A percentile compares a stretch with the other conserved stretches of the same genome.
Evolutionary conservation across 2,888 invertebrate genomes (phyloP).

Genomic region (Drosophila colorata): DNA sequence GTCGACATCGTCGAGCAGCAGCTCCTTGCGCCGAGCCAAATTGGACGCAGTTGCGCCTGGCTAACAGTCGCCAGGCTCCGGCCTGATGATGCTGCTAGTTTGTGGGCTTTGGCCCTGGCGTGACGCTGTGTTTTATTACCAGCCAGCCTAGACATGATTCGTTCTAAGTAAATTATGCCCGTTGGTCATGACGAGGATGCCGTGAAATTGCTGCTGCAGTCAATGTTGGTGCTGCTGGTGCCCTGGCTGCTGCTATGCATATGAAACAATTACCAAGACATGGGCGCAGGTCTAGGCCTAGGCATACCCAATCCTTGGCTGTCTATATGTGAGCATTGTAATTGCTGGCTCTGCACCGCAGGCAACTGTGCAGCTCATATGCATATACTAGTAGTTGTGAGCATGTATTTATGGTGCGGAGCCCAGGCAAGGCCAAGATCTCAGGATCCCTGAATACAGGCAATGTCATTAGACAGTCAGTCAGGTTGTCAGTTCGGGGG

Average conservation of each 20-base stretch:
- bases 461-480: conserved; percentile 78
- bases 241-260: conserved; percentile 49
- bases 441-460: conserved; percentile 15
- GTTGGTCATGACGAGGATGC: conserved; percentile 73
- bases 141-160: conserved; percentile 73
- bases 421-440: background rate
- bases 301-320: conserved; percentile 41
- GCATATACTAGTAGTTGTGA: conserved; percentile 69
- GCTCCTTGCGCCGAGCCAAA: conserved; percentile 63
- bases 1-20: conserved; percentile 47
- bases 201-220: conserved; percentile 63
- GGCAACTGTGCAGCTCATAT: conserved; percentile 36
- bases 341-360: conserved; percentile 57
- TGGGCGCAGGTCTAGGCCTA: conserved; percentile 28
- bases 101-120: conserved; percentile 60
- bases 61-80: conserved; percentile 8
- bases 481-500: conserved; percentile 38
- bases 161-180: conserved; percentile 82
- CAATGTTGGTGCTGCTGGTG: conserved; percentile 34
- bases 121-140: conserved; percentile 80
- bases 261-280: conserved; percentile 82
- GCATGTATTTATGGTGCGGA: conserved; percentile 47
- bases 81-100: conserved; percentile 20
- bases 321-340: conserved; percentile 71
- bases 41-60: conserved; percentile 74